phyloP scores from a whole-genome alignment of 2,113 vertebrate genomes.

The Psilopsiagon aurifrons region DNA sequence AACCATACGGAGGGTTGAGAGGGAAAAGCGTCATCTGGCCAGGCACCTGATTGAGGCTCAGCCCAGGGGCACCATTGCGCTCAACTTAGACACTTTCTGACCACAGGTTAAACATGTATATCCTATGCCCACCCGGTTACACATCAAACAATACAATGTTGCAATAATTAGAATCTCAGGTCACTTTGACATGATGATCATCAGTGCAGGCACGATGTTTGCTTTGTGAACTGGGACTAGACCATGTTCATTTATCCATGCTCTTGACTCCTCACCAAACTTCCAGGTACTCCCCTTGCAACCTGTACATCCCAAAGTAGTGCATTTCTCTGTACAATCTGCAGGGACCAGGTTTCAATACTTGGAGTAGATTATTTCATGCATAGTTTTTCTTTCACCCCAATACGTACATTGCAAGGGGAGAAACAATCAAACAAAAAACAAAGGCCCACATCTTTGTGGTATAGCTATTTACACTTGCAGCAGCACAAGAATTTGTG shows the following conservation, averaged over 20 bases:
- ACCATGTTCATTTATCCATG: rapidly evolving
- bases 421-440: neutral
- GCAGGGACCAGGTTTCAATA: neutral
- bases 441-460: neutral
- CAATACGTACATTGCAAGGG: neutral
- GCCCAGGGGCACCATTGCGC: neutral
- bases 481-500: neutral
- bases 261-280: neutral
- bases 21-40: neutral
- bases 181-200: neutral
- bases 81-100: neutral
- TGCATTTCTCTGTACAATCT: neutral
- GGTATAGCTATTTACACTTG: neutral
- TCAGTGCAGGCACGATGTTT: neutral
- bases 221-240: neutral
- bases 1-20: neutral
- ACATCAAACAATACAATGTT: neutral
- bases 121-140: neutral
- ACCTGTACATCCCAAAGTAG: neutral
- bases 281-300: neutral
- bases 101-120: neutral
- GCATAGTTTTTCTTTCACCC: neutral
- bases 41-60: rapidly evolving
- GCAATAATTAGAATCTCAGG: neutral
- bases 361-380: neutral